Evolutionary conservation across 1,140 invertebrate genomes (phyloP).

Genomic region (Lerema accius): DNA sequence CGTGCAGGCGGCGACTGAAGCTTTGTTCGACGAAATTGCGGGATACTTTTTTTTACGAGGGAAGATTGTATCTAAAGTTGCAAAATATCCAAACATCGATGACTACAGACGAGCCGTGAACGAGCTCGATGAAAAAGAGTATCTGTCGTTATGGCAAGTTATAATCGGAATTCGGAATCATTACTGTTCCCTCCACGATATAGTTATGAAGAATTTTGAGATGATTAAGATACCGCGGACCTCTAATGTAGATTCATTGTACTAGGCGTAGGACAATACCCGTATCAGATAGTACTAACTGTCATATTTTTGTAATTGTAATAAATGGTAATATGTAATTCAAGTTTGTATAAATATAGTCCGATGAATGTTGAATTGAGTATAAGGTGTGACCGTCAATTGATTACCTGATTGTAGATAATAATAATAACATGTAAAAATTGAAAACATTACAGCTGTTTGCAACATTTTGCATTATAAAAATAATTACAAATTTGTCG

Average conservation of each 20-base stretch:
- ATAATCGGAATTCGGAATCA: conserved; percentile 98
- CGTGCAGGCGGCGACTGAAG: conserved; percentile 97
- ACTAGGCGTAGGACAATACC: no score
- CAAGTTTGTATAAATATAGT: no score
- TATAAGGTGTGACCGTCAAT: no score
- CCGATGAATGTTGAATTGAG: no score
- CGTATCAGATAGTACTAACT: no score
- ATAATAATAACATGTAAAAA: no score
- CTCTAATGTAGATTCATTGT: conserved; percentile 92
- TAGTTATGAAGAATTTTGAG: conserved; percentile 98
- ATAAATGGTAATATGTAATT: no score
- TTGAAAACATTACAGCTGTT: no score
- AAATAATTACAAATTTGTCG: no score
- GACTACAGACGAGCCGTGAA: conserved; percentile 96
- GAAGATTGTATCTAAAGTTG: conserved; percentile 92
- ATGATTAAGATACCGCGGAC: conserved; percentile 97
- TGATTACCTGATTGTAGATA: no score
- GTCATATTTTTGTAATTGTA: no score
- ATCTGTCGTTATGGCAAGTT: conserved; percentile 95
- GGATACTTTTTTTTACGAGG: conserved; percentile 91
- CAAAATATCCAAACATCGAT: conserved; percentile 98
- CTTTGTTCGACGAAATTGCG: conserved; percentile 98
- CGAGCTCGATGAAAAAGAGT: conserved; percentile 98
- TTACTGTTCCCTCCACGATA: conserved; percentile 97
- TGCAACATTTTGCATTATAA: no score